These are phyloP conservation scores for Lepidochrysops patricia DNA, from an alignment of 2,888 invertebrate genomes.

Conservation along the genomic window DNA sequence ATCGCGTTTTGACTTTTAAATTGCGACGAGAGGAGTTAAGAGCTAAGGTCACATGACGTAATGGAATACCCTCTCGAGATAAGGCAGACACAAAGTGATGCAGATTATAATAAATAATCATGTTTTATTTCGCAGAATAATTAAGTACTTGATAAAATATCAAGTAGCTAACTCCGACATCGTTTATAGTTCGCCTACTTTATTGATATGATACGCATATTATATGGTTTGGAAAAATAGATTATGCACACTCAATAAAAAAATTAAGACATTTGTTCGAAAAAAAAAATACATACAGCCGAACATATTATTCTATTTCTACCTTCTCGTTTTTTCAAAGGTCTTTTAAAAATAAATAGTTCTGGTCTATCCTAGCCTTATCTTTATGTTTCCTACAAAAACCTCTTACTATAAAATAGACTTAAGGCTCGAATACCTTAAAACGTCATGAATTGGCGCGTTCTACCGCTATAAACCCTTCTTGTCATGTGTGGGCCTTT, in stretches of 20 bases:
- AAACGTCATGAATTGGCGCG: slow-evolving; percentile 3
- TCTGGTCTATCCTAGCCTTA: too few species aligned
- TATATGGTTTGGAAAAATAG: too few species aligned
- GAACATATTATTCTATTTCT: too few species aligned
- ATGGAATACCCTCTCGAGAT: slow-evolving; percentile 8
- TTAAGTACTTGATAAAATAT: neutral
- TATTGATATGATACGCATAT: too few species aligned
- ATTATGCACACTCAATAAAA: too few species aligned
- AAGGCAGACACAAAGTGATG: slow-evolving; percentile 6
- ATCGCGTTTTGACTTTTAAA: neutral
- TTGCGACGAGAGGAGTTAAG: slow-evolving; percentile 10
- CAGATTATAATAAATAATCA: slow-evolving; percentile 10
- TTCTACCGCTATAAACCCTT: slow-evolving; percentile 12
- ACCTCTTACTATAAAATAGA: neutral
- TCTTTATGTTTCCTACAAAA: neutral
- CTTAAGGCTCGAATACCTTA: neutral
- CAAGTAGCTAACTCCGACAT: neutral
- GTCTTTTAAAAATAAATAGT: too few species aligned
- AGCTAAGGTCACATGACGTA: slow-evolving; percentile 14
- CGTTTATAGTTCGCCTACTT: neutral
- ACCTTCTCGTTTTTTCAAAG: too few species aligned
- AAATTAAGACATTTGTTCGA: too few species aligned
- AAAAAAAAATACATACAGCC: too few species aligned
- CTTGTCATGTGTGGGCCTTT: slow-evolving; percentile 8
- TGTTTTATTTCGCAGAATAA: neutral